Evolutionary conservation across 2,888 invertebrate genomes (phyloP).

Genomic region (Gymnocheta viridis): DNA sequence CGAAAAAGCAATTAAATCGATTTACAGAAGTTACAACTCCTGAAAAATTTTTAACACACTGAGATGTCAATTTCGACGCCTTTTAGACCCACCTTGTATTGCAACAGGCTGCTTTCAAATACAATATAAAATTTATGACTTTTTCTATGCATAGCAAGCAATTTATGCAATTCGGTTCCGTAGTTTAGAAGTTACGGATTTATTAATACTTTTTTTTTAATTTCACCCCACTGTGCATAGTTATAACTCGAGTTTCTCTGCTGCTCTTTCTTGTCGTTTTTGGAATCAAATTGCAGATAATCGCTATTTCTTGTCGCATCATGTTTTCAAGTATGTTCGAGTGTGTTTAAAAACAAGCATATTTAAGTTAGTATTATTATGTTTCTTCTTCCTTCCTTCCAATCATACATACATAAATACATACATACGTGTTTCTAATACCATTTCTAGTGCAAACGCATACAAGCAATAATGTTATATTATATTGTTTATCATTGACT

Average conservation of each 20-base stretch:
- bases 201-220: too few species aligned
- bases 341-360: constrained; percentile 18
- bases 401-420: neutral
- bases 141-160: too few species aligned
- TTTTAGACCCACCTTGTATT: too few species aligned
- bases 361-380: constrained; percentile 54
- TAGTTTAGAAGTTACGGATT: too few species aligned
- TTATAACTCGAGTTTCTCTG: constrained; percentile 28
- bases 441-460: constrained; percentile 1
- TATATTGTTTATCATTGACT: constrained; percentile 52
- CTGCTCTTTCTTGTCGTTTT: constrained; percentile 15
- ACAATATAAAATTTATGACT: too few species aligned
- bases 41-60: too few species aligned
- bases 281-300: constrained; percentile 65
- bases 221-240: too few species aligned
- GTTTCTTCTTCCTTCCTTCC: constrained; percentile 28
- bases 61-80: too few species aligned
- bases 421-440: constrained; percentile 1
- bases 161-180: too few species aligned
- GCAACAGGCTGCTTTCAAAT: too few species aligned
- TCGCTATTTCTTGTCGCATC: constrained; percentile 58
- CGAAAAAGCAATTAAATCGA: too few species aligned
- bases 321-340: constrained; percentile 33
- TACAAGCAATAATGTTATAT: constrained; percentile 10
- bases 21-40: too few species aligned